A percentile compares a stretch with the other conserved stretches of the same genome.
phyloP scores from a whole-genome alignment of 1,140 invertebrate genomes.

The Drosophila arizonae region DNA sequence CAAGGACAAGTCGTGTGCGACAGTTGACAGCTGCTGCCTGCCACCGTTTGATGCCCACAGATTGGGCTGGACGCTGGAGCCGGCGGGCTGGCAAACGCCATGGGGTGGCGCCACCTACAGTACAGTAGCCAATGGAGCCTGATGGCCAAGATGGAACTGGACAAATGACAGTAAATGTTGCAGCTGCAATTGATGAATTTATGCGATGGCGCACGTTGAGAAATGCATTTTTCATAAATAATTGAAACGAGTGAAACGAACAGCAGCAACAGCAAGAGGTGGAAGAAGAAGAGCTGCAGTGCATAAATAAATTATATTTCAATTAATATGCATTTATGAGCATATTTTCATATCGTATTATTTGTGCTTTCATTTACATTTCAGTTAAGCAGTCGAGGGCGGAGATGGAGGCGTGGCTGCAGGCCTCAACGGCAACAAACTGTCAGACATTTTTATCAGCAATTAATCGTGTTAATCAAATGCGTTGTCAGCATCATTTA shows the following conservation, averaged over 20 bases:
- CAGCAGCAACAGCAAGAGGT: neutral
- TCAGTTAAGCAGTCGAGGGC: neutral
- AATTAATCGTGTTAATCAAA: conserved; percentile 81
- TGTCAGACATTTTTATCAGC: conserved; percentile 80
- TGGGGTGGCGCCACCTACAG: conserved; percentile 16
- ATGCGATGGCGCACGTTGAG: conserved; percentile 65
- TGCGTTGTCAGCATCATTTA: conserved; percentile 81
- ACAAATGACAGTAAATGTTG: conserved; percentile 70
- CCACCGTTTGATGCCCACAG: conserved; percentile 59
- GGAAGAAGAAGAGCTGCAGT: neutral
- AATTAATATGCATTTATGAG: conserved; percentile 50
- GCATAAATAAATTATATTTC: conserved; percentile 24
- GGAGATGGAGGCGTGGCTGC: conserved; percentile 1
- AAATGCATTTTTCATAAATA: conserved; percentile 78
- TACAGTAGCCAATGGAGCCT: conserved; percentile 30
- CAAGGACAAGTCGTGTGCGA: conserved; percentile 79
- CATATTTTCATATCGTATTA: conserved; percentile 18
- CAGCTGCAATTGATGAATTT: conserved; percentile 75
- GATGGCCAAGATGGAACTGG: conserved; percentile 47
- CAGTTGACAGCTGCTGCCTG: conserved; percentile 79
- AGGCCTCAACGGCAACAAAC: conserved; percentile 54
- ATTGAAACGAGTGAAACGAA: conserved; percentile 52
- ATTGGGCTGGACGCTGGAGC: conserved; percentile 5
- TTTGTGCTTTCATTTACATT: conserved; percentile 13
- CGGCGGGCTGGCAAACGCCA: conserved; percentile 19